Conservation (phyloP, 2,888 invertebrate species). For the Prosapia bicincta region DNA sequence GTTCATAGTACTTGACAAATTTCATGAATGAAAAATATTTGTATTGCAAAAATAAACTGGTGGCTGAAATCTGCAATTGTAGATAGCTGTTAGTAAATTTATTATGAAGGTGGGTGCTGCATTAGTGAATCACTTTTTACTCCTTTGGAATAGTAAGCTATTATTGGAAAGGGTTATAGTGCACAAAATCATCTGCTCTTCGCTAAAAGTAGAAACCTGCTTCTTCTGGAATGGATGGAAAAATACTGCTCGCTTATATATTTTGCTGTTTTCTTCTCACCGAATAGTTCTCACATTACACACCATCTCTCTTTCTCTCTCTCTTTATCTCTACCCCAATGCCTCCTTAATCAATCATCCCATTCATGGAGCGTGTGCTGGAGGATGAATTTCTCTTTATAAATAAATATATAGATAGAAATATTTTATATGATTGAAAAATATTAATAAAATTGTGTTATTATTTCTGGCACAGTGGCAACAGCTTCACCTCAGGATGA, state of each 20-base stretch:
- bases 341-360: constrained; percentile 23
- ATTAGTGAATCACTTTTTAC: background rate
- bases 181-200: constrained; percentile 20
- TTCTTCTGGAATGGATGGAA: constrained; percentile 28
- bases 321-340: constrained; percentile 15
- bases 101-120: background rate
- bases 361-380: constrained; percentile 24
- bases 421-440: constrained; percentile 10
- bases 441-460: constrained; percentile 32
- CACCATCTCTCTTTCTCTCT: constrained; percentile 6
- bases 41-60: background rate
- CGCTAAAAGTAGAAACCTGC: constrained; percentile 23
- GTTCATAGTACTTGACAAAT: background rate
- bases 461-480: constrained; percentile 41
- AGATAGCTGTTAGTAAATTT: background rate
- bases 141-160: background rate
- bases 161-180: constrained; percentile 7
- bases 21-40: background rate
- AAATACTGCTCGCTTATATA: constrained; percentile 20
- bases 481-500: constrained; percentile 53
- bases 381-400: constrained; percentile 6
- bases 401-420: constrained; percentile 9
- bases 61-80: background rate
- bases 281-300: constrained; percentile 10
- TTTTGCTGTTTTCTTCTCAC: constrained; percentile 26